Evolutionary conservation across 1,140 invertebrate species (phyloP), one percentile per base, ranked within the genome.

Genomic region (Bombus superbus): DNA sequence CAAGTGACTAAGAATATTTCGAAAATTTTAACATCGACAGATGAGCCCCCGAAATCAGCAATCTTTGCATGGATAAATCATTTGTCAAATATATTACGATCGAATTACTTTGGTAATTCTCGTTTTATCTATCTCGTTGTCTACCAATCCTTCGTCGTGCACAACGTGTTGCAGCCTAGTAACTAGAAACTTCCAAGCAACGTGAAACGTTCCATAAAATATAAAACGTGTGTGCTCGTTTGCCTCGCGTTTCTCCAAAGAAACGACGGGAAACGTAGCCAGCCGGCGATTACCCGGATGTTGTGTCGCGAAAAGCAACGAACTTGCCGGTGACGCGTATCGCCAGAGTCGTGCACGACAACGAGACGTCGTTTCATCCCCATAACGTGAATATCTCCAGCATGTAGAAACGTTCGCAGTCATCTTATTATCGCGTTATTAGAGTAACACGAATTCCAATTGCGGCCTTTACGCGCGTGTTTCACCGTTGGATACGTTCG

Each of bases 341-440:
- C 53, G 9, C 44, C 22, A 53, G 32, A n/a, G 1, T 13, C 10
- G 42, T n/a, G 13, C 38, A 18, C 44, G 25, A 53, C 28, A 53
- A 8, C 76, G n/a, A n/a, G 11, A 47, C 25, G 35, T 32, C 47
- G 47, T 83, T 57, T 69, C 47, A 4, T 42, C 6, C 47, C 28
- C 69, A 18, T 13, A 42, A 25, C 28, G 1, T 9, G 35, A 28
- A 76, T n/a, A 28, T 68, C 44, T 38, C 18, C n/a, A n/a, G 6
- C 35, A 13, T 13, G 13, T 53, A 69, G 22, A 69, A 64, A 44
- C 74, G 38, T 68, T 35, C 35, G 10, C 28, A 11, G n/a, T 44
- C 47, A 83, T 78, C 74, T 69, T 83, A 78, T 78, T 66, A 83
- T 44, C 64, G 82, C 64, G 44, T 78, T n/a, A 78, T 57, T 35